A percentile compares a stretch with the other conserved stretches of the same genome.
Conservation (phyloP, 2,888 invertebrate genomes). For the Eupithecia insigniata region DNA sequence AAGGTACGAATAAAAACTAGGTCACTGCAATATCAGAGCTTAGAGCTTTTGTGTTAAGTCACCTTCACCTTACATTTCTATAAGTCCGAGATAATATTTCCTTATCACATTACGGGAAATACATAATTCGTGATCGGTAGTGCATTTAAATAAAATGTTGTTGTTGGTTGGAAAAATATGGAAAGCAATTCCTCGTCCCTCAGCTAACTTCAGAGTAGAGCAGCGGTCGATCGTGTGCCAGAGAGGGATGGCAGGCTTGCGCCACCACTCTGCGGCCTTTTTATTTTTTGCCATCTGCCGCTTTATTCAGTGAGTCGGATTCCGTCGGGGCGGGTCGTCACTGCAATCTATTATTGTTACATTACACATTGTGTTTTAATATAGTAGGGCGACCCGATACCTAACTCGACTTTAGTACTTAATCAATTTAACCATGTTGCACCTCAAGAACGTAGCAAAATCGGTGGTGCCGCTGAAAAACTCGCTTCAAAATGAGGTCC, state of each 20-base stretch:
- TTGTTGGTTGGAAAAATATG: constrained; percentile 27
- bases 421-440: constrained; percentile 88
- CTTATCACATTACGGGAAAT: background rate
- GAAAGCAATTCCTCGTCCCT: constrained; percentile 23
- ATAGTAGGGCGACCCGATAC: constrained; percentile 77
- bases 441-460: constrained; percentile 88
- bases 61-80: background rate
- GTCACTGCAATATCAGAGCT: background rate
- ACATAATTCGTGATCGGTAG: background rate
- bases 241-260: constrained; percentile 61
- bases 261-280: constrained; percentile 59
- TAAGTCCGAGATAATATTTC: background rate
- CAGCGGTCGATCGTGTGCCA: constrained; percentile 43
- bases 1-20: constrained; percentile 14
- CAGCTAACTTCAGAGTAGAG: constrained; percentile 46
- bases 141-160: background rate
- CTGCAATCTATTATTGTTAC: constrained; percentile 64
- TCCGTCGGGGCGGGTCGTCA: constrained; percentile 82
- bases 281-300: constrained; percentile 61
- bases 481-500: constrained; percentile 82
- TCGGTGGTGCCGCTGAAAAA: constrained; percentile 83
- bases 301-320: constrained; percentile 71
- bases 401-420: constrained; percentile 73
- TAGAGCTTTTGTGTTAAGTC: background rate
- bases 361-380: constrained; percentile 66